Base-by-base conservation (phyloP, 92 coral and sea anemone species). In the Pocillopora meandrina region DNA sequence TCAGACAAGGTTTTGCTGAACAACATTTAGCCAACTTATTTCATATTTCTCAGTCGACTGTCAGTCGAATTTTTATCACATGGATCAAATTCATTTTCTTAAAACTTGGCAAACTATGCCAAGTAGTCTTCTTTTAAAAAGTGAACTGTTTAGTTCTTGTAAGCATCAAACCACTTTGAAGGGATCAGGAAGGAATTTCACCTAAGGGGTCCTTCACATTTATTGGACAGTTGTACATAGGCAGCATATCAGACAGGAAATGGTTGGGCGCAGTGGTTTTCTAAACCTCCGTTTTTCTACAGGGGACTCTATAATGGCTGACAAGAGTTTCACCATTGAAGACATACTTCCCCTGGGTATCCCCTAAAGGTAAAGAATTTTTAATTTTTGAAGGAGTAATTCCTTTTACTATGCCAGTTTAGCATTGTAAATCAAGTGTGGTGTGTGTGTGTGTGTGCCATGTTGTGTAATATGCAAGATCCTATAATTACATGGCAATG, bases 171-270 rank as follows among this genome's bases (percentile, higher is more conserved):
- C 70, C 4, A 87, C 82, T 62, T 60, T 78, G 1, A 78, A 78
- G 49, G 82, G 36, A 42, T 12, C 62, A 33, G 82, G 26, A 62
- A 17, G 64, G 62, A 49, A 61, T 73, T 80, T 76, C 86, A 69
- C 74, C 80, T 19, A 71, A 77, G 75, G 77, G 87, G 64, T 85
- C 81, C 18, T 57, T 73, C 19, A 87, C 90, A 12, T 87, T 87
- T 52, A 72, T 81, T 14, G 81, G 90, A 61, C 90, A 87, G 77
- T 65, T 86, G 1, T 86, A 86, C 66, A 82, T 87, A 52, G 86
- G 92, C 2, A 76, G 88, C n/a, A 90, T 91, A 52, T 88, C 92
- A 21, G 92, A 91, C 69, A 65, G 88, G 93, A 90, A 87, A 90
- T 90, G 63, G 91, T 86, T 3, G 61, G 26, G 1, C 71, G 64